Base-by-base conservation (phyloP, 2,888 invertebrate genomes). In the Seira musarum region DNA sequence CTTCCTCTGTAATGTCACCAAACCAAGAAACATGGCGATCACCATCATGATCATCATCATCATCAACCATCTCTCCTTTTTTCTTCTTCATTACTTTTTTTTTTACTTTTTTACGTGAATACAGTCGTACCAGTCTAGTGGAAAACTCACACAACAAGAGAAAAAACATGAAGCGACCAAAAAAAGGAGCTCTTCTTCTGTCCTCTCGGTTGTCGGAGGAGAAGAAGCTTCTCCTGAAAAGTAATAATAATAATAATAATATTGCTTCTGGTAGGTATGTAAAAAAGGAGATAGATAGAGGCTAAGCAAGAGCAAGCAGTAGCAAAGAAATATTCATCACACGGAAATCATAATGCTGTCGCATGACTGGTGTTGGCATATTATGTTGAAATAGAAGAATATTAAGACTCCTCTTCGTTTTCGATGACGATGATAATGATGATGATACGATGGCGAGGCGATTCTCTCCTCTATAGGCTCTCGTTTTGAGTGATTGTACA, bases 321-420 rank as follows among this genome's bases (percentile, higher is more conserved):
- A 64, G 71, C 70, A 8, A 71, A 66, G 70, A 60, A 77, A 77
- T 77, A 77, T 77, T 77, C 77, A 71, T 77, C 77, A 77, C 77
- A 77, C 71, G 77, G 66, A 77, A 77, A 77, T 77, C 71, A 77
- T 71, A 77, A 77, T 71, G 71, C 70, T 77, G 77, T 71, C 70
- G 77, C 77, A 77, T 77, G 77, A 71, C 71, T 77, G 60, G 66
- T 46, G 70, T 68, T 30, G 30, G 30, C 30, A 30, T 30, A 30
- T 30, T 30, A 2, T 30, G 30, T 30, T 30, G 25, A 25, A 3
- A 57, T n/a, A 25, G 8, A 68, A 30, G 49, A 49, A 49, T 13
- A 49, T 10, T 10, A 49, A 49, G 40, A 67, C 46, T 67, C 40
- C n/a, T 49, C 46, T 67, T 49, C 46, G 17, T 67, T 40, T 67